phyloP scores from a whole-genome alignment of 2,113 vertebrate species.

The Desmodus rotundus region DNA sequence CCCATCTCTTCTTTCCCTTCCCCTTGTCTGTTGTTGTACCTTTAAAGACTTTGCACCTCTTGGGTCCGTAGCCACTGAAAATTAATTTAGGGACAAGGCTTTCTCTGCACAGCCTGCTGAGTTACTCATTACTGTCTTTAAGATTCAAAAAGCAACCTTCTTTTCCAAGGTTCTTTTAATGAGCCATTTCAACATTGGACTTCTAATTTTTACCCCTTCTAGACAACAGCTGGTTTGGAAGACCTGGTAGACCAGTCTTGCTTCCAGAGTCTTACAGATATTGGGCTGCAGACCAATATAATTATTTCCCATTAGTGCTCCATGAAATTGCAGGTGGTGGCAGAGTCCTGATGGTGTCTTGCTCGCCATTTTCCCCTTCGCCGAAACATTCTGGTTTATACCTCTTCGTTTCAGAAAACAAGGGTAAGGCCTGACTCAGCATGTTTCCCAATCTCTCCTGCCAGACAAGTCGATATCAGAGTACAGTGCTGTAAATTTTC shows the following conservation, averaged over 20 bases:
- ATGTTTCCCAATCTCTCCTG: not conserved
- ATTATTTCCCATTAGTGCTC: slow-evolving; percentile 62
- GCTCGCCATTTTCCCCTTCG: not conserved
- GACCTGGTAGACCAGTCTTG: not conserved
- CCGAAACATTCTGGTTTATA: slow-evolving; percentile 15
- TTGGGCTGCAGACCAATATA: slow-evolving; percentile 17
- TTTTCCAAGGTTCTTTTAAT: slow-evolving; percentile 61
- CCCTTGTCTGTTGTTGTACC: not conserved
- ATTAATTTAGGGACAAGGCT: slow-evolving; percentile 49
- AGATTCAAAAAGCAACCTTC: slow-evolving; percentile 38
- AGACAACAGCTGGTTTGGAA: slow-evolving; percentile 27
- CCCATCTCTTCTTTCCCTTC: rapidly evolving
- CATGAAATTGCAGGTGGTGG: not conserved
- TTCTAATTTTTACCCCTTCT: slow-evolving; percentile 52
- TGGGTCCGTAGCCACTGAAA: not conserved
- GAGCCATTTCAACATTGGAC: slow-evolving; percentile 47
- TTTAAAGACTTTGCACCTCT: not conserved
- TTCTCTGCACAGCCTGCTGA: not conserved
- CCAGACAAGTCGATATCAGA: slow-evolving; percentile 22
- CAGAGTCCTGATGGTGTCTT: not conserved
- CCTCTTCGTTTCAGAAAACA: slow-evolving; percentile 32
- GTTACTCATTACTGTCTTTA: slow-evolving; percentile 39
- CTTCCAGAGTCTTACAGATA: slow-evolving; percentile 3
- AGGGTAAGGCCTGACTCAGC: not conserved
- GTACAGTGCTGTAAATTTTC: not conserved